Percentiles rank a stretch among this genome's conserved stretches.
Conservation (phyloP, 92 coral and sea anemone genomes). For the Diadumene lineata region DNA sequence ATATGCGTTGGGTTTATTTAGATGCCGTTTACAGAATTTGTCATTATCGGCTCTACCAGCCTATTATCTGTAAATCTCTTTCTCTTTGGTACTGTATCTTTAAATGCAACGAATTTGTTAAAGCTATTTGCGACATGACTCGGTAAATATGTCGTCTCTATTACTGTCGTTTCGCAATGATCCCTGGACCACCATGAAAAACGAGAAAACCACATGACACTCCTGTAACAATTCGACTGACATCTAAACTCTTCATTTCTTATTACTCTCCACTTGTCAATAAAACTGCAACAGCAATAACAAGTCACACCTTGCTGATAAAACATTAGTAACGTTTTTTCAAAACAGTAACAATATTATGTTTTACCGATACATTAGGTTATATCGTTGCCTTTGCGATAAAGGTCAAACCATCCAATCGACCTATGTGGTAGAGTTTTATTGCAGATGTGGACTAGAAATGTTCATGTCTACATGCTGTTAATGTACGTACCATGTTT, state of each 20-base stretch:
- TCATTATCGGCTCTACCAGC: too few species aligned
- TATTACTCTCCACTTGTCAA: not conserved
- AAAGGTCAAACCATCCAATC: not conserved
- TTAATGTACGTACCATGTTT: too few species aligned
- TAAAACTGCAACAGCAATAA: not conserved
- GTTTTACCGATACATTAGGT: too few species aligned
- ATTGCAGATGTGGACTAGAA: not conserved
- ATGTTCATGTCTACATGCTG: not conserved
- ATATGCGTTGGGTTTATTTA: too few species aligned
- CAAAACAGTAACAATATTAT: not conserved
- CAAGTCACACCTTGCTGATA: not conserved
- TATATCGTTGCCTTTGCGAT: not conserved
- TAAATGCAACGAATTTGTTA: too few species aligned
- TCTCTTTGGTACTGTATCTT: too few species aligned
- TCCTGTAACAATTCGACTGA: not conserved
- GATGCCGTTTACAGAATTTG: too few species aligned
- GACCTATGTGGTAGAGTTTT: not conserved
- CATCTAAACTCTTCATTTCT: not conserved
- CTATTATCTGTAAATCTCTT: too few species aligned
- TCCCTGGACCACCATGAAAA: not conserved
- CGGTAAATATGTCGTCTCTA: too few species aligned
- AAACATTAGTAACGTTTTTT: not conserved
- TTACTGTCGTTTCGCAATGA: not conserved
- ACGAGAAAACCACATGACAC: not conserved
- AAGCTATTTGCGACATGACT: too few species aligned